phyloP scores from a whole-genome alignment of 1,140 invertebrate species.

The Polyergus mexicanus region DNA sequence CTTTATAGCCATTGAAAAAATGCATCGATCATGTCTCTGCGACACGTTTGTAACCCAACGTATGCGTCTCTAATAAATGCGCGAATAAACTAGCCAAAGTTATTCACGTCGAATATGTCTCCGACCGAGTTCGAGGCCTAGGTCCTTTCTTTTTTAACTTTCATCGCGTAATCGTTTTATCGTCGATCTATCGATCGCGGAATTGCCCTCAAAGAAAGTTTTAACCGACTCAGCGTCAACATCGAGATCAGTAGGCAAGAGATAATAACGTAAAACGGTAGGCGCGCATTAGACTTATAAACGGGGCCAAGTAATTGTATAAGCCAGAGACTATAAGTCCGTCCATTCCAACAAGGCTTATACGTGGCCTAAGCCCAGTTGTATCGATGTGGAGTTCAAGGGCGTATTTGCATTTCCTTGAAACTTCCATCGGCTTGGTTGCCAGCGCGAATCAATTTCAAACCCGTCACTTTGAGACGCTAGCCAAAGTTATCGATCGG shows the following conservation, averaged over 20 bases:
- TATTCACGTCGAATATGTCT: not conserved
- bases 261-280: conserved; percentile 46
- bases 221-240: conserved; percentile 39
- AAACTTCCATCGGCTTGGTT: conserved; percentile 26
- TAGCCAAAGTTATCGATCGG: conserved; percentile 58
- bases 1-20: not conserved
- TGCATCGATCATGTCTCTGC: conserved; percentile 17
- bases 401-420: conserved; percentile 54
- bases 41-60: not conserved
- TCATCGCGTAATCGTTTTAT: conserved; percentile 32
- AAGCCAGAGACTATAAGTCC: conserved; percentile 43
- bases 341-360: conserved; percentile 41
- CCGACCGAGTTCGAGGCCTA: conserved; percentile 32
- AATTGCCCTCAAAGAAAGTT: conserved; percentile 20
- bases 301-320: conserved; percentile 20
- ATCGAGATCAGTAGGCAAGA: conserved; percentile 47
- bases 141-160: conserved; percentile 13
- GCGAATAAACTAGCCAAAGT: conserved; percentile 29
- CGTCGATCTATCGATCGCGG: not conserved
- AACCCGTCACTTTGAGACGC: conserved; percentile 38
- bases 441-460: conserved; percentile 58
- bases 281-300: conserved; percentile 24
- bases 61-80: not conserved
- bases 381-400: conserved; percentile 56
- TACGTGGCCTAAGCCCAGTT: conserved; percentile 47